Percentiles rank a stretch among this genome's conserved stretches.
These are phyloP conservation scores for Araneus ventricosus DNA, from an alignment of 1,140 invertebrate species.

Conservation along the genomic window DNA sequence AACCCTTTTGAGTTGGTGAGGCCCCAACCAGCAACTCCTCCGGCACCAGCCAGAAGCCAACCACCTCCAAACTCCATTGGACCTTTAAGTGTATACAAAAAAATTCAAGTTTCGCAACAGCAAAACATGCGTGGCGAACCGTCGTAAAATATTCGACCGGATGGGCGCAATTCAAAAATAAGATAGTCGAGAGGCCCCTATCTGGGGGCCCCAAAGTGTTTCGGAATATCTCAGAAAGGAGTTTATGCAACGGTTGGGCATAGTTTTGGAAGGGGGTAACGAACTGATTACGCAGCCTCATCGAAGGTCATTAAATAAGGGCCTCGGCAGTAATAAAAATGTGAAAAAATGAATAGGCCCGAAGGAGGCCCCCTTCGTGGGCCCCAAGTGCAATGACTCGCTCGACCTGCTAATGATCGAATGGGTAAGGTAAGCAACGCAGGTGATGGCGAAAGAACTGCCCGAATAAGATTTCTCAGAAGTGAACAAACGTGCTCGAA, in stretches of 20 bases:
- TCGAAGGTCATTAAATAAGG: slow-evolving; percentile 72
- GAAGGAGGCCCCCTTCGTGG: slow-evolving; percentile 4
- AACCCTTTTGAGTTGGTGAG: slow-evolving; percentile 58
- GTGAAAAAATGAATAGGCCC: slow-evolving; percentile 61
- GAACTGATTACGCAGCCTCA: slow-evolving; percentile 74
- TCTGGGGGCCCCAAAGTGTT: slow-evolving; percentile 31
- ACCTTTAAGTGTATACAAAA: slow-evolving; percentile 65
- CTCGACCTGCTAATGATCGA: slow-evolving; percentile 69
- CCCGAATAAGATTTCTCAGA: slow-evolving; percentile 64
- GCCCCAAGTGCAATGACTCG: slow-evolving; percentile 75
- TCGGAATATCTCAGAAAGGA: slow-evolving; percentile 61
- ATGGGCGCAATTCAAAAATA: slow-evolving; percentile 70
- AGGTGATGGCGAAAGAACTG: slow-evolving; percentile 62
- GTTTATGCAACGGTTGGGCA: slow-evolving; percentile 59
- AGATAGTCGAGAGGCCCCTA: slow-evolving; percentile 53
- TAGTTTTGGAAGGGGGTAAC: slow-evolving; percentile 70
- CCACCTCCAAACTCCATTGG: slow-evolving; percentile 32
- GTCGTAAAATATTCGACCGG: slow-evolving; percentile 67
- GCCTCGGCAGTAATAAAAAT: slow-evolving; percentile 33
- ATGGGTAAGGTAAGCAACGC: slow-evolving; percentile 66
- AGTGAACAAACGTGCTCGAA: slow-evolving; percentile 61
- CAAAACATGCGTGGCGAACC: slow-evolving; percentile 56
- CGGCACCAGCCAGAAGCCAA: slow-evolving; percentile 1
- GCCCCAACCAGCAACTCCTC: slow-evolving; percentile 37
- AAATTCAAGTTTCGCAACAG: slow-evolving; percentile 62